A percentile compares a stretch with the other conserved stretches of the same genome.
Conservation (phyloP, 2,113 vertebrate species). For the Nettapus auritus region DNA sequence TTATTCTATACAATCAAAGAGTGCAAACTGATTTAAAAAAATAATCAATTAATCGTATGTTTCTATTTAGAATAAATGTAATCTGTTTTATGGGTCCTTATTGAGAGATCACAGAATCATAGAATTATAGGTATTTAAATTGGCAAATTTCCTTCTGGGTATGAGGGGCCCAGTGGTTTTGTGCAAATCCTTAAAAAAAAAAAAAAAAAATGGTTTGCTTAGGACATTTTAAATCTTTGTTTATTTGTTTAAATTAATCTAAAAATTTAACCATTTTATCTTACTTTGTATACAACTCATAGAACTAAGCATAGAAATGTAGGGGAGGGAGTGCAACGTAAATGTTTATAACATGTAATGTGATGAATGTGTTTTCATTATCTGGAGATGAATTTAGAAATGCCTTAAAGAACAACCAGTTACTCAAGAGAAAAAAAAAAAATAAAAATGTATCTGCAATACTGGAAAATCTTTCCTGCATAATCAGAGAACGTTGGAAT, state of each 20-base stretch:
- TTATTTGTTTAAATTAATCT: background rate
- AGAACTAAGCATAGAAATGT: background rate
- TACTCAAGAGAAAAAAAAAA: background rate
- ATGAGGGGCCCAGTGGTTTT: background rate
- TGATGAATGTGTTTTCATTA: background rate
- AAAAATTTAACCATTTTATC: background rate
- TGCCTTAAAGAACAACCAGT: background rate
- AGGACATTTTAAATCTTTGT: background rate
- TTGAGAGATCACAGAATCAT: background rate
- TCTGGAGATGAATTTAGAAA: background rate
- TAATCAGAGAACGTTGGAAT: constrained; percentile 20
- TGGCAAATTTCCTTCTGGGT: background rate
- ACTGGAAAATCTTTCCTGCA: background rate
- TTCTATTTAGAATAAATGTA: background rate
- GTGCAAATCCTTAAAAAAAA: background rate
- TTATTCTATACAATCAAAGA: background rate
- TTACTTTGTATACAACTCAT: background rate
- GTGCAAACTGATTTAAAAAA: background rate
- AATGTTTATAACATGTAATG: background rate
- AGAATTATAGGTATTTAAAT: background rate
- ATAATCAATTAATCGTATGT: background rate
- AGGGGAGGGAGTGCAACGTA: background rate
- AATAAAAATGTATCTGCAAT: background rate
- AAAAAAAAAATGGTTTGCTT: background rate
- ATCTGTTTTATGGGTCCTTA: background rate